Conservation (phyloP, 2,113 vertebrate genomes). For the Rhodinocichla rosea region DNA sequence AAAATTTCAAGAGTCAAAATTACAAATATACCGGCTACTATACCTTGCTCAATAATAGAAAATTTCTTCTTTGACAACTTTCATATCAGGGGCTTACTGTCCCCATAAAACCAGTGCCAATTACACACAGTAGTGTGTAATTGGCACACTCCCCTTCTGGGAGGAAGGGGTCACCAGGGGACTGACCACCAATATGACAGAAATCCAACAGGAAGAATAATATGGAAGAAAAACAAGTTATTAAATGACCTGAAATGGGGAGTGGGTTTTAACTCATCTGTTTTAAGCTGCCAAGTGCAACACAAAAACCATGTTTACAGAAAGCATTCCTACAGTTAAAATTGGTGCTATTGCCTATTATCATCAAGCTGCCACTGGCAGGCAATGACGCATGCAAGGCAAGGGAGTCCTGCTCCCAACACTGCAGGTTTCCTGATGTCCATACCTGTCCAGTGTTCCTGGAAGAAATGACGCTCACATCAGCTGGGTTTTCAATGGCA, state of each 20-base stretch:
- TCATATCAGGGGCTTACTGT: accelerated
- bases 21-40: not conserved
- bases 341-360: accelerated
- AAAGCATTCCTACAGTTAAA: not conserved
- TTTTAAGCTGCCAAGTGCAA: not conserved
- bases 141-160: not conserved
- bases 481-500: conserved; percentile 97
- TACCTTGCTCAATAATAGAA: not conserved
- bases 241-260: accelerated
- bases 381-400: accelerated
- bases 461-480: conserved; percentile 97
- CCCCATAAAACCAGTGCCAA: not conserved
- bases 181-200: not conserved
- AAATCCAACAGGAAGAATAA: not conserved
- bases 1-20: not conserved
- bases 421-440: not conserved
- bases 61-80: not conserved
- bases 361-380: not conserved
- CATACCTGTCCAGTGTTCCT: conserved; percentile 96
- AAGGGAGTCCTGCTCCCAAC: not conserved
- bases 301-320: accelerated
- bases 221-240: not conserved
- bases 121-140: not conserved
- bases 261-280: not conserved
- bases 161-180: accelerated